These are phyloP conservation scores for Parelbella ahira DNA, from an alignment of 2,888 invertebrate genomes.

Conservation along the genomic window DNA sequence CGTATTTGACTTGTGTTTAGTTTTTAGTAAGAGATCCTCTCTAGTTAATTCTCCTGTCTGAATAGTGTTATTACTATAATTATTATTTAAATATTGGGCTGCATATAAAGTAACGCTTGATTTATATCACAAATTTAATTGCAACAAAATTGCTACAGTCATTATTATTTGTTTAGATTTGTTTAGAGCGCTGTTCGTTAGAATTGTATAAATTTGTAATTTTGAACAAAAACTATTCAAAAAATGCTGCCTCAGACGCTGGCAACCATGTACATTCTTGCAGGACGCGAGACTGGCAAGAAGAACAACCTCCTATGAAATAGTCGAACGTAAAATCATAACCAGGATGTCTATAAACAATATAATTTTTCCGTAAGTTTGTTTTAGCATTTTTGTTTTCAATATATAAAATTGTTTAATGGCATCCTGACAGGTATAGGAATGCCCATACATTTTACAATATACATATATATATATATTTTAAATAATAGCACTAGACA, in stretches of 20 bases:
- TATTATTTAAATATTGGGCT: slow-evolving; percentile 25
- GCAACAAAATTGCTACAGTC: slow-evolving; percentile 15
- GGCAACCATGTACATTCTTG: slow-evolving; percentile 36
- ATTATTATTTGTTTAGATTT: too few species aligned
- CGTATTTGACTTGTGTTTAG: slow-evolving; percentile 14
- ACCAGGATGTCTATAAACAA: slow-evolving; percentile 55
- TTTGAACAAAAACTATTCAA: slow-evolving; percentile 20
- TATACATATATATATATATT: slow-evolving; percentile 36
- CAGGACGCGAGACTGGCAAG: slow-evolving; percentile 67
- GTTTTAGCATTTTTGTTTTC: slow-evolving; percentile 10
- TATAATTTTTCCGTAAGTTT: slow-evolving; percentile 15
- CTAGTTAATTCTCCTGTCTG: too few species aligned
- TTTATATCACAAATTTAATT: slow-evolving; percentile 1
- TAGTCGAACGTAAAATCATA: slow-evolving; percentile 44
- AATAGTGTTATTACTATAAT: slow-evolving; percentile 22
- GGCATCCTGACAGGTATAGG: slow-evolving; percentile 56
- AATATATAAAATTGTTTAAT: slow-evolving; percentile 47
- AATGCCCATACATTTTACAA: slow-evolving; percentile 57
- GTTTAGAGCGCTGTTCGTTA: too few species aligned
- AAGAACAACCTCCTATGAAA: slow-evolving; percentile 45
- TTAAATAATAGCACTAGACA: slow-evolving; percentile 68
- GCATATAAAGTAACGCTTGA: slow-evolving; percentile 10
- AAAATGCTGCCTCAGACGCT: slow-evolving; percentile 15
- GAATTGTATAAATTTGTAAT: not conserved
- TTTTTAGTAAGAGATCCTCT: slow-evolving; percentile 2